These are phyloP conservation scores for Euplagia quadripunctaria DNA, from an alignment of 2,888 invertebrate species.

Conservation along the genomic window DNA sequence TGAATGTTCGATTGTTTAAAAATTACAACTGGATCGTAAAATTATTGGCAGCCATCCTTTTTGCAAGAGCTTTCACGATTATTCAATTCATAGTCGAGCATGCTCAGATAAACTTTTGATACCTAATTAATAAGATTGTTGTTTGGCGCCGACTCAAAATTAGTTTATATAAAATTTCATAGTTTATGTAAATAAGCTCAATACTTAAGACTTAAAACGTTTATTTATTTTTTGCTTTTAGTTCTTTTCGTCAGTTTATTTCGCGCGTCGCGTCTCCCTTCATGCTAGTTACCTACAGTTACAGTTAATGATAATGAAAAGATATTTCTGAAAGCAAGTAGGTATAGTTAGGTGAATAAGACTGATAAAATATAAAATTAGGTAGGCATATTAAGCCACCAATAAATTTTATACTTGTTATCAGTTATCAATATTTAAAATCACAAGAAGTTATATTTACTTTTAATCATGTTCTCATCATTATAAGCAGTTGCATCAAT, in stretches of 20 bases:
- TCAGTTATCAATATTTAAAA: neutral
- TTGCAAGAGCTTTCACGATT: neutral
- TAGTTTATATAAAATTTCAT: too few relatives aligned
- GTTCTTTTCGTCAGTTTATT: too few relatives aligned
- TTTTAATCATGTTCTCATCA: slow-evolving; percentile 1
- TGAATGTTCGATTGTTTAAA: slow-evolving; percentile 40
- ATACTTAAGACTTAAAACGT: too few relatives aligned
- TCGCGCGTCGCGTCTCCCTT: too few relatives aligned
- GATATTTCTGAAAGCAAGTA: neutral
- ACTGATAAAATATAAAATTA: neutral
- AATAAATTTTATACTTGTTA: neutral
- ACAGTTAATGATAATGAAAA: neutral
- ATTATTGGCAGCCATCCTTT: neutral
- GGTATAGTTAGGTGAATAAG: neutral
- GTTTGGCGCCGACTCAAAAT: too few relatives aligned
- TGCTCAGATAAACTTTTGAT: too few relatives aligned
- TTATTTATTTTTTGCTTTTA: too few relatives aligned
- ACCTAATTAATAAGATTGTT: too few relatives aligned
- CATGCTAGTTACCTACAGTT: neutral
- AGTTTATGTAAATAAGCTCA: too few relatives aligned
- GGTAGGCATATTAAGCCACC: neutral
- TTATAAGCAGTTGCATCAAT: slow-evolving; percentile 3
- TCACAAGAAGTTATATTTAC: neutral
- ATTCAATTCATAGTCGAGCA: neutral
- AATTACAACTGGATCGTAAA: slow-evolving; percentile 27